Base-by-base conservation (phyloP, 2,797 vertebrate genomes). In the Adrianichthys oophorus region DNA sequence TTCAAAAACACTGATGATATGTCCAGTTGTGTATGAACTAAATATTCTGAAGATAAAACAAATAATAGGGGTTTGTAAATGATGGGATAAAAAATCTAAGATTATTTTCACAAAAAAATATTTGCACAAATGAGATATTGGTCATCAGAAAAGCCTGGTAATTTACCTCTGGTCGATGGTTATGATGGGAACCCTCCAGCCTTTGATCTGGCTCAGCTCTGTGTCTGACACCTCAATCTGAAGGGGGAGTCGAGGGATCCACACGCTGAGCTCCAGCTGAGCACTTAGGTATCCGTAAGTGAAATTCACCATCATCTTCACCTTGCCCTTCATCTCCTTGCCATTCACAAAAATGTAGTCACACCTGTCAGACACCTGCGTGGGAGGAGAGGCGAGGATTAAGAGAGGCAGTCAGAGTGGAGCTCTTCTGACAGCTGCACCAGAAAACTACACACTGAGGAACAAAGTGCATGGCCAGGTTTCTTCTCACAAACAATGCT, bases 291-390 rank as follows among this genome's bases (percentile, higher is more conserved):
- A 94, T 84, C 94, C 94, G 85, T 95, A 95, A 72, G 92, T 94
- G 85, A 98, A 98, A 91, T 93, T 93, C 74, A 98, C 93, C 59
- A 82, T 72, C 85, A 90, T 95, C 40, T 87, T 90, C 84, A 93
- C 84, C 86, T 91, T 93, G 62, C 96, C 96, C 80, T 93, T 95
- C 92, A 92, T 94, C 85, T 98, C 96, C 68, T 96, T 97, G 72
- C 96, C 96, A 1, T 95, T 96, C 85, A 97, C 95, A n/a, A 95
- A 96, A 74, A 97, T 89, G 1, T 94, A 95, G 90, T 95, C 94
- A 19, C 96, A 98, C 65, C 92, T 88, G 86, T 95, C 94, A 3
- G 95, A 98, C 76, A 97, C 95, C 96, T 98, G 87, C 26, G 43
- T 92, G 82, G 53, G 63, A 70, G 48, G 41, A 72, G 62, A 71